A percentile compares a stretch with the other conserved stretches of the same genome.
These are phyloP conservation scores for Tenodera sinensis DNA, from an alignment of 2,888 invertebrate genomes.

Conservation along the genomic window DNA sequence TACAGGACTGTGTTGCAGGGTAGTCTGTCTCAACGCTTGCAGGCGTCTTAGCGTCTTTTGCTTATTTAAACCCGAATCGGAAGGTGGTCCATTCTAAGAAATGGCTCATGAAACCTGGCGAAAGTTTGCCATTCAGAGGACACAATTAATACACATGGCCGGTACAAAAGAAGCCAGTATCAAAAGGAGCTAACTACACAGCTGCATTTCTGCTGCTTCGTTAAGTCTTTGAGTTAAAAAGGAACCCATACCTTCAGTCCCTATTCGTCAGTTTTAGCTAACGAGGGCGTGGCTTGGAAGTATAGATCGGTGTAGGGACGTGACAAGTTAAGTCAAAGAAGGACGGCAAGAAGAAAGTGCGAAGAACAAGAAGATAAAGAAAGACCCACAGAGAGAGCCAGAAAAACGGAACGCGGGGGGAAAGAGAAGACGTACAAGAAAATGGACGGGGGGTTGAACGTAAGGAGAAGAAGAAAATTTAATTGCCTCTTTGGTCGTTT, in stretches of 20 bases:
- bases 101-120: background rate
- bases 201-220: background rate
- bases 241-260: background rate
- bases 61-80: background rate
- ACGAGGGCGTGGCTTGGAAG: conserved; percentile 16
- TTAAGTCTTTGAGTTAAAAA: background rate
- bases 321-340: conserved; percentile 18
- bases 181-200: background rate
- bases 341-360: background rate
- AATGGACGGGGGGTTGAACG: conserved; percentile 4
- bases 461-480: conserved; percentile 30
- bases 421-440: background rate
- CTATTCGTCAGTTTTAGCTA: conserved; percentile 16
- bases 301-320: conserved; percentile 12
- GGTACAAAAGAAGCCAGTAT: background rate
- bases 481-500: conserved; percentile 32
- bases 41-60: background rate
- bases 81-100: background rate
- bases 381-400: background rate
- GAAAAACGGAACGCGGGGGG: background rate
- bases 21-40: background rate
- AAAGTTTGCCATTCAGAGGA: background rate
- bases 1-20: background rate
- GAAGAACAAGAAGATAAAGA: background rate
- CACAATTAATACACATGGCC: background rate